These are phyloP conservation scores for Siniperca undulata DNA, from an alignment of 2,797 vertebrate genomes.

Conservation along the genomic window DNA sequence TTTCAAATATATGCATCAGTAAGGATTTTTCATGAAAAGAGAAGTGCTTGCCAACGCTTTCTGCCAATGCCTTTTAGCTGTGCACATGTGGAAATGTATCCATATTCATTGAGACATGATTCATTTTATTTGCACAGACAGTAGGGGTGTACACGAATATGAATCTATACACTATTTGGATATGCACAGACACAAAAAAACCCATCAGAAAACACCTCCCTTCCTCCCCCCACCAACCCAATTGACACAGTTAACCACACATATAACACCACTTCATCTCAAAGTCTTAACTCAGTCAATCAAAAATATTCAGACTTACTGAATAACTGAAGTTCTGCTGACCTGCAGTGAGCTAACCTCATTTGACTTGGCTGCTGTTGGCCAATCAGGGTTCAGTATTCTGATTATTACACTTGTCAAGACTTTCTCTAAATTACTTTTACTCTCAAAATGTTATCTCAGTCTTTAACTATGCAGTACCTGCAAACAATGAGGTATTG, in stretches of 20 bases:
- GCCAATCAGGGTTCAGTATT: not conserved
- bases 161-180: not conserved
- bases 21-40: constrained; percentile 65
- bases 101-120: constrained; percentile 24
- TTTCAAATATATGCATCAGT: constrained; percentile 61
- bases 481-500: not conserved
- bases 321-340: not conserved
- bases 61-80: not conserved
- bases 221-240: too few relatives aligned
- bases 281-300: too few relatives aligned
- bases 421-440: not conserved
- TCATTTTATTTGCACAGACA: constrained; percentile 11
- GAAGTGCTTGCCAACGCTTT: constrained; percentile 12
- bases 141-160: not conserved
- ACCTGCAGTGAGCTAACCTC: not conserved
- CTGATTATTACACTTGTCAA: not conserved
- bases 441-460: not conserved
- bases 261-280: too few relatives aligned
- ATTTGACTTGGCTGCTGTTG: not conserved
- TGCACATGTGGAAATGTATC: not conserved
- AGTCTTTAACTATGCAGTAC: not conserved
- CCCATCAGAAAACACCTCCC: too few relatives aligned
- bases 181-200: not conserved
- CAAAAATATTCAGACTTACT: not conserved
- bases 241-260: too few relatives aligned